phyloP scores from a whole-genome alignment of 1,140 invertebrate species.

The Aphelenchoides besseyi region DNA sequence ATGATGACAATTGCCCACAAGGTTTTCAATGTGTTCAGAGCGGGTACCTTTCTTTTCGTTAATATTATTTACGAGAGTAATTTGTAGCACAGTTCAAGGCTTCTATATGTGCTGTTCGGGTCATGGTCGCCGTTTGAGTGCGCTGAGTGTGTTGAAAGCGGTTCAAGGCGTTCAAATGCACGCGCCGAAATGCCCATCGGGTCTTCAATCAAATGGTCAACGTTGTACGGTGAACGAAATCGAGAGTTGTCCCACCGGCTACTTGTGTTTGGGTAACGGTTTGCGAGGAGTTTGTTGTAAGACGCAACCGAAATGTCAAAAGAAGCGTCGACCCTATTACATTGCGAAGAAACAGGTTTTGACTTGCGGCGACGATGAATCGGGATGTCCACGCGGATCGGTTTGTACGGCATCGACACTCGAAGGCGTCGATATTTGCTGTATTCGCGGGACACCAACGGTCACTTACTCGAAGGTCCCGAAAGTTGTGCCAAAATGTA shows the following conservation, averaged over 20 bases:
- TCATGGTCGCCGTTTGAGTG: constrained; percentile 17
- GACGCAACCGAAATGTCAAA: constrained; percentile 50
- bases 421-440: constrained; percentile 58
- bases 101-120: constrained; percentile 60
- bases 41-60: constrained; percentile 28
- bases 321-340: constrained; percentile 47
- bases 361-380: constrained; percentile 52
- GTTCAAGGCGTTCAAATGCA: constrained; percentile 13
- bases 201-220: constrained; percentile 49
- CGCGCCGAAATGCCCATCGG: constrained; percentile 48
- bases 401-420: constrained; percentile 51
- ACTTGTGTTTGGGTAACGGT: constrained; percentile 48
- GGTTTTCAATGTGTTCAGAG: constrained; percentile 51
- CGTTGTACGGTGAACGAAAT: constrained; percentile 51
- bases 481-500: constrained; percentile 52
- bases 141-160: constrained; percentile 6
- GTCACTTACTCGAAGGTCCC: constrained; percentile 39
- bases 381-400: constrained; percentile 51
- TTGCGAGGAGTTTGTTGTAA: constrained; percentile 54
- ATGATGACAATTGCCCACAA: constrained; percentile 52
- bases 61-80: constrained; percentile 28
- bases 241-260: constrained; percentile 51
- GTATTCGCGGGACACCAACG: constrained; percentile 36
- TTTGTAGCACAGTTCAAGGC: constrained; percentile 52
- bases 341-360: constrained; percentile 58